Conservation (phyloP, 2,888 invertebrate genomes). For the Noctua comes region DNA sequence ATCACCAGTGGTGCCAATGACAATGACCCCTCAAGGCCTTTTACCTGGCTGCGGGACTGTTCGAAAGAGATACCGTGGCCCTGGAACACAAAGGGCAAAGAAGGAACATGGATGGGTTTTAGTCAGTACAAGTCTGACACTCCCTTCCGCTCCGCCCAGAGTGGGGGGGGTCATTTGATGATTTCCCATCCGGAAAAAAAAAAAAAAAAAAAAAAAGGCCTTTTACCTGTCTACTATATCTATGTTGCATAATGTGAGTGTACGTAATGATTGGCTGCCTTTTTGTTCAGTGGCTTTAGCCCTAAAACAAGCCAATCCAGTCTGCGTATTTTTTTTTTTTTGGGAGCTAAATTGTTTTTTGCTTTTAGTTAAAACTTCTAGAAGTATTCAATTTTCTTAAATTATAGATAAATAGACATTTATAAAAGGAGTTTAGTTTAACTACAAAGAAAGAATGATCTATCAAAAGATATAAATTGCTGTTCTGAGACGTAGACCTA, state of each 20-base stretch:
- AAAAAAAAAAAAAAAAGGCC: too few species aligned
- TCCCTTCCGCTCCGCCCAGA: too few species aligned
- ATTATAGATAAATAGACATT: conserved; percentile 16
- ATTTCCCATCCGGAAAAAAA: too few species aligned
- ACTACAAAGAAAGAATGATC: neutral
- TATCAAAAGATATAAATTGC: neutral
- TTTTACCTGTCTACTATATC: conserved; percentile 54
- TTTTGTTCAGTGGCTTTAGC: neutral
- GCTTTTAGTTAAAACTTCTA: neutral
- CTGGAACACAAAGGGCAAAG: too few species aligned
- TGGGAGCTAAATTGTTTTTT: neutral
- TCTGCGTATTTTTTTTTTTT: neutral
- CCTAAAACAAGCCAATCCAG: neutral
- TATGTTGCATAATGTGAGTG: conserved; percentile 42
- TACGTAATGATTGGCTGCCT: conserved; percentile 31
- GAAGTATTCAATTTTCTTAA: conserved; percentile 1
- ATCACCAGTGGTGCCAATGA: conserved; percentile 81
- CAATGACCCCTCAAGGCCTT: conserved; percentile 84
- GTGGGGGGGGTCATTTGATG: too few species aligned
- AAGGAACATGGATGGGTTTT: too few species aligned
- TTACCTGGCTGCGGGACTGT: too few species aligned
- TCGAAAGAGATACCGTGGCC: too few species aligned
- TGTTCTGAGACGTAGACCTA: neutral
- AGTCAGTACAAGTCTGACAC: too few species aligned
- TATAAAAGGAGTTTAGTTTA: neutral